Evolutionary conservation across 2,113 vertebrate species (phyloP).

Genomic region (Atractosteus spatula): DNA sequence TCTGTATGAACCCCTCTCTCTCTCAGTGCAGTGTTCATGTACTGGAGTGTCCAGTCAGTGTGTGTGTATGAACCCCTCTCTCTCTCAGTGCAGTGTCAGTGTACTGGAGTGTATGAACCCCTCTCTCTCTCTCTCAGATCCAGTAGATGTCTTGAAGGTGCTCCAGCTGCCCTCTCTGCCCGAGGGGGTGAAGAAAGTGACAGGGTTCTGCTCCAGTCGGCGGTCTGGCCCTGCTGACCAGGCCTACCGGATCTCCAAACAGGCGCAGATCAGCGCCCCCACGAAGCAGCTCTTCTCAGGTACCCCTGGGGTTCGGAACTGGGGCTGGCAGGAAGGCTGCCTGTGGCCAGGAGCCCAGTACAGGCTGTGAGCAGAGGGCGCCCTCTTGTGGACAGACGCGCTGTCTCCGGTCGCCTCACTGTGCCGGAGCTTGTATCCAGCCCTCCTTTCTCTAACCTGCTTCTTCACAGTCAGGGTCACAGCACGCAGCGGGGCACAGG

Average conservation of each 20-base stretch:
- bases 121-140: constrained; percentile 40
- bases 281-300: constrained; percentile 84
- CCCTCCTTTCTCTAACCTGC: too few relatives aligned
- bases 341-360: too few relatives aligned
- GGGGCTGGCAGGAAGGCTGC: too few relatives aligned
- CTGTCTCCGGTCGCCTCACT: too few relatives aligned
- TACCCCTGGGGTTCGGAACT: too few relatives aligned
- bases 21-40: background rate
- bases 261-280: constrained; percentile 86
- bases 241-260: constrained; percentile 80
- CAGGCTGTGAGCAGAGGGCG: too few relatives aligned
- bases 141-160: constrained; percentile 76
- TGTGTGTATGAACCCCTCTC: background rate
- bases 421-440: too few relatives aligned
- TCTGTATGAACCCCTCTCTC: background rate
- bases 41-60: too few relatives aligned
- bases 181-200: constrained; percentile 76
- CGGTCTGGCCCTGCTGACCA: constrained; percentile 62
- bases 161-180: constrained; percentile 81
- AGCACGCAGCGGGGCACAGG: too few relatives aligned
- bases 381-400: too few relatives aligned
- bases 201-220: constrained; percentile 74
- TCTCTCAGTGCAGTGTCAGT: background rate
- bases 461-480: too few relatives aligned
- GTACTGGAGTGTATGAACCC: background rate